Evolutionary conservation across 2,797 vertebrate genomes (phyloP).

Genomic region (Liasis olivaceus): DNA sequence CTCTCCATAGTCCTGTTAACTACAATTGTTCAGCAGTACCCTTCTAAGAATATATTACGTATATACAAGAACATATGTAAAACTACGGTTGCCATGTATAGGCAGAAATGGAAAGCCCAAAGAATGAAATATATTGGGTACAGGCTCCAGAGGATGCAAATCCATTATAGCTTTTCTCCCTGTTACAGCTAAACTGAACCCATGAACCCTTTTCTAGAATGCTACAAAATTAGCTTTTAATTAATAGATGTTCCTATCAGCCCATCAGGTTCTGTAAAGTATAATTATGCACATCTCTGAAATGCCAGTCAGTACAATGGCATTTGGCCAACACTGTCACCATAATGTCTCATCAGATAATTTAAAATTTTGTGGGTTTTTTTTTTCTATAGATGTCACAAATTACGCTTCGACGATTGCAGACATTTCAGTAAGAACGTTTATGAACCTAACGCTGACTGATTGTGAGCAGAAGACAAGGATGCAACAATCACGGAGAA

Average conservation of each 20-base stretch:
- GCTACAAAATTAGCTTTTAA: conserved; percentile 23
- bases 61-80: neutral
- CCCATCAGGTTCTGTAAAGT: neutral
- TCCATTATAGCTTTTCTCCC: neutral
- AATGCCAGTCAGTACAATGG: neutral
- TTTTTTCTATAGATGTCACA: neutral
- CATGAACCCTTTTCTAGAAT: conserved; percentile 8
- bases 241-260: neutral
- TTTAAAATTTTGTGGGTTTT: neutral
- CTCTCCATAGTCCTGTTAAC: neutral
- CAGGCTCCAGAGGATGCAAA: too few relatives aligned
- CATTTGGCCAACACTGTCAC: neutral
- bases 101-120: neutral
- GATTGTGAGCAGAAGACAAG: neutral
- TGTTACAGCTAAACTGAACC: neutral
- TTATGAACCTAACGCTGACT: neutral
- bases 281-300: conserved; percentile 11
- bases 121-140: neutral
- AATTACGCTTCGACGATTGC: neutral
- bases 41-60: neutral
- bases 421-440: neutral
- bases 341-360: conserved; percentile 18
- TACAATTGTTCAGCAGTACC: neutral
- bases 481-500: neutral
- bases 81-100: neutral